A percentile compares a stretch with the other conserved stretches of the same genome.
Evolutionary conservation across 64 coral and sea anemone genomes (phyloP).

Genomic region (Trachythela sp.): DNA sequence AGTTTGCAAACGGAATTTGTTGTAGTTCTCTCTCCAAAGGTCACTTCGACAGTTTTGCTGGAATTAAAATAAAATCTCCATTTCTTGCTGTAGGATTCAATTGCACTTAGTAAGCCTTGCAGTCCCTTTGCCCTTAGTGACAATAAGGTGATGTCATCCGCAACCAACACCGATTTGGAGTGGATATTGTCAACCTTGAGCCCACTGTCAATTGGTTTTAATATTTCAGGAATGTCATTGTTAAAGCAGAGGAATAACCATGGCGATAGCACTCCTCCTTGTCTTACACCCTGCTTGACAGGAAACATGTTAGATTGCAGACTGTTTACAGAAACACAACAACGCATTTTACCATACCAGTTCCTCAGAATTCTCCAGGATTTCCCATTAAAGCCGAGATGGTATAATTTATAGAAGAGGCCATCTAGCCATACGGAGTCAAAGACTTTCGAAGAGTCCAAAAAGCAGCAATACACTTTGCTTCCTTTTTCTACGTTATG

Average conservation of each 20-base stretch:
- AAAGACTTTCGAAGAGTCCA: neutral
- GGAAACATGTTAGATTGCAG: neutral
- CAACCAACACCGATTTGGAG: neutral
- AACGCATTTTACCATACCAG: neutral
- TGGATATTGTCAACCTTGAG: neutral
- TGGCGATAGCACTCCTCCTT: neutral
- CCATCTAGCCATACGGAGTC: neutral
- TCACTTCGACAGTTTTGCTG: neutral
- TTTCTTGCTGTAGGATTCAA: neutral
- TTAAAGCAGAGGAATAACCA: neutral
- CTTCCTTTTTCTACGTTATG: neutral
- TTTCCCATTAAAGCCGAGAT: neutral
- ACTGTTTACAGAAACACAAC: too few relatives aligned
- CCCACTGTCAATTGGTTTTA: neutral
- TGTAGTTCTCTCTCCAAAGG: neutral
- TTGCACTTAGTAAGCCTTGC: neutral
- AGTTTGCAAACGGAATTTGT: neutral
- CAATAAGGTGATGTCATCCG: neutral
- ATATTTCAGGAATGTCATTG: neutral
- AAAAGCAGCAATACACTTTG: too few relatives aligned
- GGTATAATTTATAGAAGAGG: neutral
- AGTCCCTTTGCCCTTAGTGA: neutral
- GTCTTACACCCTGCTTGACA: neutral
- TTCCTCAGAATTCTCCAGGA: neutral
- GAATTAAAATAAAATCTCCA: slow-evolving; percentile 1